Conservation (phyloP, 2,888 invertebrate genomes). For the Perizoma affinitatum region DNA sequence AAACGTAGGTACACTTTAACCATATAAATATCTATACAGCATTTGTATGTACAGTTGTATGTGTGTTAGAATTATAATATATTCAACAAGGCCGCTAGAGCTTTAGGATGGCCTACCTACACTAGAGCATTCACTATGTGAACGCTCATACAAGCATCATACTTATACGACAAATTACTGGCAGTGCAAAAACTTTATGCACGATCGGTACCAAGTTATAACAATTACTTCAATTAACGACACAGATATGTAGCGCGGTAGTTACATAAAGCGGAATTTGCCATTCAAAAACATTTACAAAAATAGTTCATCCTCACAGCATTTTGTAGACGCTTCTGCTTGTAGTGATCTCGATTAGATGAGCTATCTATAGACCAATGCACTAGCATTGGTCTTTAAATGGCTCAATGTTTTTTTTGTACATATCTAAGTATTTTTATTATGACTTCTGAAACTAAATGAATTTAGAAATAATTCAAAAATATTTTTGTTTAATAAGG, state of each 20-base stretch:
- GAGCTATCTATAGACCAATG: too few relatives aligned
- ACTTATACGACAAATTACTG: conserved; percentile 63
- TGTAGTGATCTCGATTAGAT: too few relatives aligned
- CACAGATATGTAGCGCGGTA: conserved; percentile 75
- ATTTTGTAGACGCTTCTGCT: too few relatives aligned
- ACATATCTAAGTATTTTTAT: too few relatives aligned
- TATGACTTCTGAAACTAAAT: too few relatives aligned
- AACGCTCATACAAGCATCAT: conserved; percentile 59
- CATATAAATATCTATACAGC: conserved; percentile 80
- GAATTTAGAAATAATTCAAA: not conserved
- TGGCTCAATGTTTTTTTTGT: too few relatives aligned
- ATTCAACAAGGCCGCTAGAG: conserved; percentile 41
- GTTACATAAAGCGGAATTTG: conserved; percentile 59
- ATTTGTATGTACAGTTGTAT: conserved; percentile 79
- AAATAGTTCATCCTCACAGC: conserved; percentile 34
- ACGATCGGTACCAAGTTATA: conserved; percentile 44
- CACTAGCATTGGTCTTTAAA: too few relatives aligned
- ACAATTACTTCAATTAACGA: conserved; percentile 44
- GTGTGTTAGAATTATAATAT: conserved; percentile 51
- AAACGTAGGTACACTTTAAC: conserved; percentile 65
- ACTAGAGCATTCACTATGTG: conserved; percentile 71
- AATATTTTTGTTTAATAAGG: conserved; percentile 23
- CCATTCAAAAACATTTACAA: conserved; percentile 46
- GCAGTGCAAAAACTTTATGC: conserved; percentile 75
- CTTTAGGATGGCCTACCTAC: conserved; percentile 45